Percentiles rank a stretch among this genome's conserved stretches.
Evolutionary conservation across 2,113 vertebrate genomes (phyloP).

Genomic region (Macheiramphus alcinus): DNA sequence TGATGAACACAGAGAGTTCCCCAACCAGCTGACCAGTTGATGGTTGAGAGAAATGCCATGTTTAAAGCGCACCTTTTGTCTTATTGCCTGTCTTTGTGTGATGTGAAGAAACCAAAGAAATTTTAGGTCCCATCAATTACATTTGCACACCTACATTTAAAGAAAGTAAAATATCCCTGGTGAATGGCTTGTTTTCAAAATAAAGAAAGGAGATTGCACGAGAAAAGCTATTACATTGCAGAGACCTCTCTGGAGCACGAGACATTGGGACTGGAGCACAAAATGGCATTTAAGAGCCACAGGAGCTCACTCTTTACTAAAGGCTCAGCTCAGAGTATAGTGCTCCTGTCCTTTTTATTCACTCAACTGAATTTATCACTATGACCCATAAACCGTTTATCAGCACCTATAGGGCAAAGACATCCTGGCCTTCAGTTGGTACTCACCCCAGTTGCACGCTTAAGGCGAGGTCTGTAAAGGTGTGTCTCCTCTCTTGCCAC

Average conservation of each 20-base stretch:
- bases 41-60: neutral
- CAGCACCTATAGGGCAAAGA: neutral
- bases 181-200: neutral
- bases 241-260: neutral
- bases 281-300: neutral
- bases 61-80: neutral
- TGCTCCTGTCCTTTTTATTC: neutral
- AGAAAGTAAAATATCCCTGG: neutral
- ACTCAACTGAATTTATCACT: neutral
- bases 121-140: neutral
- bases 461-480: neutral
- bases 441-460: rapidly evolving
- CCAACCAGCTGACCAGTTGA: neutral
- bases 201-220: neutral
- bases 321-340: neutral
- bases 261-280: neutral
- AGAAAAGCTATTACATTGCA: neutral
- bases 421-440: neutral
- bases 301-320: neutral
- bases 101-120: neutral
- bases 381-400: neutral
- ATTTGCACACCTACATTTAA: neutral
- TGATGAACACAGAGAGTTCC: neutral
- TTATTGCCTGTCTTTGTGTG: neutral
- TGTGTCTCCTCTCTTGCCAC: neutral